phyloP scores from a whole-genome alignment of 1,140 invertebrate species.

The Bombus turneri region DNA sequence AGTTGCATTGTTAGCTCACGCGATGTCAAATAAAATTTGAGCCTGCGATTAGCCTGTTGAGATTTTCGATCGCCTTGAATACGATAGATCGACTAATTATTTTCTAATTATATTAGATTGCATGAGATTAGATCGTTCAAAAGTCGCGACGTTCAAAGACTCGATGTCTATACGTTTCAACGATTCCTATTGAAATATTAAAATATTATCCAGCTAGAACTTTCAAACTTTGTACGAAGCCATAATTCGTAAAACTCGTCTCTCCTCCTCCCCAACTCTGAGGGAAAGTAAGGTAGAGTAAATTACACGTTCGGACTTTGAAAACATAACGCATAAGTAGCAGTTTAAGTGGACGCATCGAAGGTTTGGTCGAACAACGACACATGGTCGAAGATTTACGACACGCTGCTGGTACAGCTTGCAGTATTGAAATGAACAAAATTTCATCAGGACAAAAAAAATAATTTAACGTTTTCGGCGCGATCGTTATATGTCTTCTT shows the following conservation, averaged over 20 bases:
- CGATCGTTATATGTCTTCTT: background rate
- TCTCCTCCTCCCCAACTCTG: background rate
- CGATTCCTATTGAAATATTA: background rate
- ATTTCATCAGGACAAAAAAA: background rate
- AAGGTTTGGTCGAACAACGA: no score
- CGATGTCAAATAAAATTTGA: conserved; percentile 1
- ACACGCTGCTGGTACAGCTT: no score
- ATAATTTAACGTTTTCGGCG: background rate
- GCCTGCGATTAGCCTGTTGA: no score
- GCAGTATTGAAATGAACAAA: no score
- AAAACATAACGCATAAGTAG: background rate
- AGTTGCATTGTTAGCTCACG: background rate
- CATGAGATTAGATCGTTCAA: background rate
- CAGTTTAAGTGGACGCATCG: no score
- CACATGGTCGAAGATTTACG: no score
- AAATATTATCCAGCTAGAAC: background rate
- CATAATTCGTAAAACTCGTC: background rate
- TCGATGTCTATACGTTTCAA: background rate
- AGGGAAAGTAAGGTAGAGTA: no score
- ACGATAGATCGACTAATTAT: background rate
- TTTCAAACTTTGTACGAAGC: background rate
- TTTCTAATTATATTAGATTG: background rate
- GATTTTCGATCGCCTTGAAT: background rate
- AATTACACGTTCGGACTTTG: background rate
- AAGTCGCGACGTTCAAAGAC: background rate